Evolutionary conservation across 1,140 invertebrate species (phyloP), one percentile per base, ranked within the genome.

Genomic region (Venustaconcha ellipsiformis): DNA sequence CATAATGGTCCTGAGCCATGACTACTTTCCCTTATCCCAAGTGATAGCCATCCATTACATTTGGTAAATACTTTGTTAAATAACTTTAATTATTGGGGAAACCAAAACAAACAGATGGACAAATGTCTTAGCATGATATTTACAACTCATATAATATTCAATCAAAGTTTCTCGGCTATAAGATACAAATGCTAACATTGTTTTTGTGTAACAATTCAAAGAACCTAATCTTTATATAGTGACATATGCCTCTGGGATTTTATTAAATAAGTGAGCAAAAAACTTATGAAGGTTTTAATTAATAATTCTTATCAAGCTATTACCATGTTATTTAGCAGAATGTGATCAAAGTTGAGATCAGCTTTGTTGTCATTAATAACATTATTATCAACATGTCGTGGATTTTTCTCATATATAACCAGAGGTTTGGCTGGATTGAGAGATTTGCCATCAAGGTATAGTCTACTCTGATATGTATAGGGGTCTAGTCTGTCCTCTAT

Each of bases 271-370:
- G 37, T 48, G 37, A 48, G 6, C 37, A 48, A 48, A 8, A 4
- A 55, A 18, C 8, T 8, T n/a, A 55, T 17, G 6, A 6, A 69
- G 6, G 13, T 30, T 67, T 8, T 67, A 1, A 69, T 48, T n/a
- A 8, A 69, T 18, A n/a, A 18, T 13, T 30, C 20, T 20, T 69
- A 30, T 3, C 0, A 26, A 17, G n/a, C 3, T 6, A 59, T 4
- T 78, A 84, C 84, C 72, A 70, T 81, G 55, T 81, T 83, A 48
- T 84, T 80, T 18, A 86, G 64, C 78, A 86, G 77, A n/a, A 86
- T 64, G 70, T 86, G 83, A 70, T 86, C 84, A 80, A 86, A 84
- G 68, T 80, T 73, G 1, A 86, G 72, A 48, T 84, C 75, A 23
- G 82, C 83, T 60, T 78, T 72, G 59, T 86, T 83, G 64, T 83